These are phyloP conservation scores for Agrilus planipennis DNA, from an alignment of 1,140 invertebrate species.

Conservation along the genomic window DNA sequence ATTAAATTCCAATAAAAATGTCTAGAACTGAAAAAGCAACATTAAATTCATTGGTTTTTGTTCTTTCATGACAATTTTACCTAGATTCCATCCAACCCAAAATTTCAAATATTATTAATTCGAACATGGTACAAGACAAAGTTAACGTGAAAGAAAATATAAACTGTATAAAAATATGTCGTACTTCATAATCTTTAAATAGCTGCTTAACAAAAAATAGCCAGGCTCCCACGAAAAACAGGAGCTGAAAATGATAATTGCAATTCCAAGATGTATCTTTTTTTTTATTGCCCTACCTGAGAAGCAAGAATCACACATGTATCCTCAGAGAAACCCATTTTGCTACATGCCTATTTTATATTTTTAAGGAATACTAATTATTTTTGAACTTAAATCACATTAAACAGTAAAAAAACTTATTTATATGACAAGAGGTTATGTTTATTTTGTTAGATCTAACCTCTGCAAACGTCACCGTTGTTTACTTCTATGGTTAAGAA, in stretches of 20 bases:
- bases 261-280: not conserved
- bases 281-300: too few relatives aligned
- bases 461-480: too few relatives aligned
- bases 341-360: too few relatives aligned
- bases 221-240: slow-evolving; percentile 96
- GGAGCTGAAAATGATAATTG: slow-evolving; percentile 51
- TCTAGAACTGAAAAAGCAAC: slow-evolving; percentile 61
- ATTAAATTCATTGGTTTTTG: slow-evolving; percentile 8
- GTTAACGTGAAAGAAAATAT: slow-evolving; percentile 97
- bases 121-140: slow-evolving; percentile 98
- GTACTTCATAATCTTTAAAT: slow-evolving; percentile 97
- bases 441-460: too few relatives aligned
- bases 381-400: too few relatives aligned
- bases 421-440: too few relatives aligned
- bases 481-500: too few relatives aligned
- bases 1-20: slow-evolving; percentile 94
- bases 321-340: too few relatives aligned
- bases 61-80: slow-evolving; percentile 15
- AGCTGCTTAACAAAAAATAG: slow-evolving; percentile 97
- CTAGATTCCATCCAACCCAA: slow-evolving; percentile 75
- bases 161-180: slow-evolving; percentile 85
- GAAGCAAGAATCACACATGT: too few relatives aligned
- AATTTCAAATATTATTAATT: slow-evolving; percentile 99
- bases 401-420: too few relatives aligned
- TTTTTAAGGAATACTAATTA: too few relatives aligned